A percentile compares a stretch with the other conserved stretches of the same genome.
Conservation (phyloP, 2,113 vertebrate species). For the Chionomys nivalis region DNA sequence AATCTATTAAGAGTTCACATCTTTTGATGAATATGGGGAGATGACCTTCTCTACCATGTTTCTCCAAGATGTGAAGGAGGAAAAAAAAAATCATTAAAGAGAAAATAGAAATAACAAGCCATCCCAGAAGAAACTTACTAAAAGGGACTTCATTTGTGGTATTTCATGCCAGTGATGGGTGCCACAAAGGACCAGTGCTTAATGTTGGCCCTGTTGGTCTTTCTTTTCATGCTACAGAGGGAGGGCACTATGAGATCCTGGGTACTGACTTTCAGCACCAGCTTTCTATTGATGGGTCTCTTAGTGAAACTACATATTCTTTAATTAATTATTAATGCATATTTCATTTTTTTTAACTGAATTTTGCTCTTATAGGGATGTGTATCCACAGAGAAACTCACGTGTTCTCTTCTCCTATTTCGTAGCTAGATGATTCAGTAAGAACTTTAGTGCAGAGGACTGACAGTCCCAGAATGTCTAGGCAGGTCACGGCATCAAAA, state of each 20-base stretch:
- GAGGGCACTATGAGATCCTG: background rate
- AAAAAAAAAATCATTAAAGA: background rate
- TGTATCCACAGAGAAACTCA: background rate
- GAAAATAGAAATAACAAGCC: background rate
- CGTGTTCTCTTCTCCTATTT: background rate
- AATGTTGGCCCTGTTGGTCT: background rate
- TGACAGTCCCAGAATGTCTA: background rate
- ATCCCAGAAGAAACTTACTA: background rate
- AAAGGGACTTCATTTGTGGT: background rate
- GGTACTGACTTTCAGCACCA: background rate
- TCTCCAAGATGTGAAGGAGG: background rate
- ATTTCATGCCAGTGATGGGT: background rate
- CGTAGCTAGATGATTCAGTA: background rate
- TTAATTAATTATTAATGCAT: background rate
- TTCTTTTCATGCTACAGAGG: background rate
- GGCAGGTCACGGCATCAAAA: background rate
- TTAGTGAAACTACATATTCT: background rate
- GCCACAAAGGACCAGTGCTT: background rate
- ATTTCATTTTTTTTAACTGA: background rate
- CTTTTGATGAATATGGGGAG: background rate
- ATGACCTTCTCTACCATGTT: fast-evolving
- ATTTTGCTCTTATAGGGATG: background rate
- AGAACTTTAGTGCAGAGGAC: background rate
- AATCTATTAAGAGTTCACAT: background rate
- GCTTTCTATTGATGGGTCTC: background rate